Evolutionary conservation across 2,888 invertebrate species (phyloP), one percentile per base, ranked within the genome.

Genomic region (Hololepta plana): DNA sequence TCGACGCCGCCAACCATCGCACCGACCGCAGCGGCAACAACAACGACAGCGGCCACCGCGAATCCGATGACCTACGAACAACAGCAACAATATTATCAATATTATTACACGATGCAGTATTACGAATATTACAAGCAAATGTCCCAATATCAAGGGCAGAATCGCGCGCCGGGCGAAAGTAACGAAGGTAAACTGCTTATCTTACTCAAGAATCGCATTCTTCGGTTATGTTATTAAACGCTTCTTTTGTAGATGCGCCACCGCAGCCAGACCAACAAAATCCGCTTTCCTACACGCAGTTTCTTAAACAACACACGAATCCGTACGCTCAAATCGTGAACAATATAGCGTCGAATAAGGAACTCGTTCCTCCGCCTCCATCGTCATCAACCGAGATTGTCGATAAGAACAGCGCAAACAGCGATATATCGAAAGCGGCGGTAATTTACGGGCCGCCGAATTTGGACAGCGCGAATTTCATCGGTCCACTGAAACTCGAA

Each of bases 1-100:
- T 37, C 47, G 23, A 47, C 53, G 12, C 51, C 53, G 55, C 54
- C 1, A 56, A 59, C 20, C 39, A 51, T 52, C 33, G 51, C 58
- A 2, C 57, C 57, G 26, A 56, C 58, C 3, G 59, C 57, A 12
- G 57, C 59, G 0, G 55, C 53, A 34, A n/a, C n/a, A n/a, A n/a
- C n/a, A n/a, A 54, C 51, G 1, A 36, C 33, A 10, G 35, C 35
- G 7, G 37, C 49, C 27, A 46, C 51, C 1, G 47, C 22, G 11
- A 23, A 28, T 5, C 44, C 44, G 32, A 34, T 47, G 41, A 44
- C 43, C 4, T 43, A 46, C 34, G 51, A 53, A 25, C 50, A 48
- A 29, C 50, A 49, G 25, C 47, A 50, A 30, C 50, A 52, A 34
- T 53, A 52, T 35, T 51, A 51, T 33, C 51, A 51, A 36, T 53